These are phyloP conservation scores for Anguilla obscura DNA, from an alignment of 2,797 vertebrate genomes.

Conservation along the genomic window DNA sequence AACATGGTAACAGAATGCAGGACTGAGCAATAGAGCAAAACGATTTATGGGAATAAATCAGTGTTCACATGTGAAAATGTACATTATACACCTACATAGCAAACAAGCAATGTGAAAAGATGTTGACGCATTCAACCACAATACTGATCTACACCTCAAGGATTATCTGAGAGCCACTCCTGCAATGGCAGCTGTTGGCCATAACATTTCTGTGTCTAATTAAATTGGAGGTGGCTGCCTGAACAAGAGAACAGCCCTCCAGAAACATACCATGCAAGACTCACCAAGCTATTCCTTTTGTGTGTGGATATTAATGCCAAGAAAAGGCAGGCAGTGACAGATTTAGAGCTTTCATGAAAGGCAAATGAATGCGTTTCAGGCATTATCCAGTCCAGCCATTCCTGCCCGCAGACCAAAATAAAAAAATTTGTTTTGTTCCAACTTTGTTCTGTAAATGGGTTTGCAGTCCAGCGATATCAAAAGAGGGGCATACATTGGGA, in stretches of 20 bases:
- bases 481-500: too few relatives aligned
- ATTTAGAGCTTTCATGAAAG: not conserved
- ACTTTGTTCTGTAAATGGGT: not conserved
- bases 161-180: not conserved
- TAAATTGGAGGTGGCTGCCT: not conserved
- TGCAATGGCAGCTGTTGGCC: not conserved
- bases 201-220: not conserved
- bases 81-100: too few relatives aligned
- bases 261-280: not conserved
- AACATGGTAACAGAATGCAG: too few relatives aligned
- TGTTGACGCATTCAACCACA: not conserved
- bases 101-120: too few relatives aligned
- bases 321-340: not conserved
- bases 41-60: too few relatives aligned
- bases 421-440: not conserved
- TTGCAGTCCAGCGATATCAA: not conserved
- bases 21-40: too few relatives aligned
- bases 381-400: not conserved
- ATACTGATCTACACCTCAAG: not conserved
- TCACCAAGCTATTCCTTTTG: not conserved
- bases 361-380: not conserved
- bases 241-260: not conserved
- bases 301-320: not conserved
- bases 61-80: too few relatives aligned
- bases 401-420: not conserved